These are phyloP conservation scores for Buphagus erythrorhynchus DNA, from an alignment of 2,797 vertebrate species.

Conservation along the genomic window DNA sequence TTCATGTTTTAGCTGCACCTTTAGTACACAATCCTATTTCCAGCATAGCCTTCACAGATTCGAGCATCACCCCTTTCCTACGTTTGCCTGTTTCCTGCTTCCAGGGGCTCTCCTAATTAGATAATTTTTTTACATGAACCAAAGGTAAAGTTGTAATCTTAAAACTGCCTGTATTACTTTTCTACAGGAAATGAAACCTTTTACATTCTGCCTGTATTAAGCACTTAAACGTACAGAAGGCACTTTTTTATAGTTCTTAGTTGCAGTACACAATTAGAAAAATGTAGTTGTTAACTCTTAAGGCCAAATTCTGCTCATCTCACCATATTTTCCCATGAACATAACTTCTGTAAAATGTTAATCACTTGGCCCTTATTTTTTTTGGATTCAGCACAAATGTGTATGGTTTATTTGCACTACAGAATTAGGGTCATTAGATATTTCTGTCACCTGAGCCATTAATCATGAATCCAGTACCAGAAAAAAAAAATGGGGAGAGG, in stretches of 20 bases:
- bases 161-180: conserved; percentile 60
- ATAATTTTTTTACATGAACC: conserved; percentile 59
- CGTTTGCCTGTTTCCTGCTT: conserved; percentile 63
- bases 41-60: conserved; percentile 22
- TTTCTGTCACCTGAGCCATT: conserved; percentile 57
- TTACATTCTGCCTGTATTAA: conserved; percentile 27
- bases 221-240: conserved; percentile 71
- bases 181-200: conserved; percentile 39
- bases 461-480: conserved; percentile 9
- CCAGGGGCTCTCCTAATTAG: conserved; percentile 48
- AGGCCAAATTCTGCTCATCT: conserved; percentile 46
- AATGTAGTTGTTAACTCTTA: conserved; percentile 1
- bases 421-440: conserved; percentile 24
- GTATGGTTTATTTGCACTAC: conserved; percentile 56
- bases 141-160: conserved; percentile 74
- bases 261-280: conserved; percentile 45
- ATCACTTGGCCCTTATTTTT: not conserved
- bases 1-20: conserved; percentile 26
- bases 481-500: not conserved
- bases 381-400: conserved; percentile 49
- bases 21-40: conserved; percentile 45
- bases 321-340: not conserved
- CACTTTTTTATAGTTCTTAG: conserved; percentile 70
- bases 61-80: not conserved
- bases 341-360: not conserved